Percentiles rank a stretch among this genome's conserved stretches.
Conservation (phyloP, 2,797 vertebrate genomes). For the Erithacus rubecula region DNA sequence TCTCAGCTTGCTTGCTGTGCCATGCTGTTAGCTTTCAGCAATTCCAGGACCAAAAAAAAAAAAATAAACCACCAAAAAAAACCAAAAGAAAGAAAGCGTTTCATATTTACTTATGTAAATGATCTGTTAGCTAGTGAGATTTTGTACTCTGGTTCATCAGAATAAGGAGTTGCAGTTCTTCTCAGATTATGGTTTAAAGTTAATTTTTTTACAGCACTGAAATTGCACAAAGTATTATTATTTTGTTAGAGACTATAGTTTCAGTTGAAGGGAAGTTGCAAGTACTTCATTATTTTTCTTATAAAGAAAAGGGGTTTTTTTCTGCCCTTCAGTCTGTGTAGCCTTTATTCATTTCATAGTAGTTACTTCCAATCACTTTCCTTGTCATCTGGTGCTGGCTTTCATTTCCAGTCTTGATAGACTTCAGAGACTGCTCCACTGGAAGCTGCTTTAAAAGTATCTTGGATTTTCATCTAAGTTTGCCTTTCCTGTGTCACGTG, state of each 20-base stretch:
- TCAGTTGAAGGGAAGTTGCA: not conserved
- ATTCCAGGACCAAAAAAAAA: not conserved
- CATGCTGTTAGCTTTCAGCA: not conserved
- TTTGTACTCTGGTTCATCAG: not conserved
- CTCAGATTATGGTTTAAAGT: not conserved
- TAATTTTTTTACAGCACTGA: not conserved
- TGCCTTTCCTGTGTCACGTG: not conserved
- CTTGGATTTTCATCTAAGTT: conserved; percentile 5
- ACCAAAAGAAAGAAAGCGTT: not conserved
- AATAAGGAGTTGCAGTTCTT: not conserved
- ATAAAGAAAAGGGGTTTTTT: not conserved
- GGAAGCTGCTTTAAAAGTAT: conserved; percentile 17
- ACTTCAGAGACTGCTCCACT: conserved; percentile 20
- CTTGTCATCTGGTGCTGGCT: not conserved
- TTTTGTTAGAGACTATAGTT: not conserved
- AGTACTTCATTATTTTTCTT: not conserved
- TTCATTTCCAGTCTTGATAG: conserved; percentile 30
- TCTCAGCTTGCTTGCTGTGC: conserved; percentile 4
- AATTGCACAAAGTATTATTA: not conserved
- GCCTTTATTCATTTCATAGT: not conserved
- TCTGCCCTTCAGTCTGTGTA: not conserved
- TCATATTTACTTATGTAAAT: conserved; percentile 22
- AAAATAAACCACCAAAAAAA: no score
- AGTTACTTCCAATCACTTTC: conserved; percentile 1
- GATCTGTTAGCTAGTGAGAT: not conserved